Evolutionary conservation across 2,888 invertebrate species (phyloP).

Genomic region (Trilocha varians): DNA sequence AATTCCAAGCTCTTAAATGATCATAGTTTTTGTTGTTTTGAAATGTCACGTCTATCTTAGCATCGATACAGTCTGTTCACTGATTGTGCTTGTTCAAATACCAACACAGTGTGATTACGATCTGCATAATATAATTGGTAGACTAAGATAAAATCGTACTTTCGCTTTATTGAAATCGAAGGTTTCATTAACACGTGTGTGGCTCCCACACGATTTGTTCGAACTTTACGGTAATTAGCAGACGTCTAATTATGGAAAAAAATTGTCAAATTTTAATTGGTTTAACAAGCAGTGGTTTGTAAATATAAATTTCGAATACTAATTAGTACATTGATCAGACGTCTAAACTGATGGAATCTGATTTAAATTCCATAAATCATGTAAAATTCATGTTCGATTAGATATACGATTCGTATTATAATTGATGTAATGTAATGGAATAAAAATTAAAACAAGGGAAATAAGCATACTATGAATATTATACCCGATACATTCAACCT

Average conservation of each 20-base stretch:
- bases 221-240: conserved; percentile 6
- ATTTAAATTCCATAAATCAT: no score
- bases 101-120: conserved; percentile 26
- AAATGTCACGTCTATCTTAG: neutral
- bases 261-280: conserved; percentile 10
- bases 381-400: no score
- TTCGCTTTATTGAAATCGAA: conserved; percentile 38
- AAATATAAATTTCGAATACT: no score
- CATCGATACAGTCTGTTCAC: neutral
- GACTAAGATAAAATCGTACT: conserved; percentile 31
- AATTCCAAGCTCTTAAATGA: no score
- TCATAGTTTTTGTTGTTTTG: neutral
- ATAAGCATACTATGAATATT: no score
- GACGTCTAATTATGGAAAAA: conserved; percentile 11
- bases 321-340: no score
- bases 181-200: conserved; percentile 25
- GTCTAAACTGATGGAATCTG: no score
- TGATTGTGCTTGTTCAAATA: neutral
- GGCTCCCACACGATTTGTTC: conserved; percentile 14
- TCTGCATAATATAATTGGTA: conserved; percentile 10
- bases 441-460: no score
- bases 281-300: neutral
- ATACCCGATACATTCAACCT: no score
- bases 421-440: no score
- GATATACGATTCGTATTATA: no score